phyloP scores from a whole-genome alignment of 2,888 invertebrate species.

The Cosmia trapezina region DNA sequence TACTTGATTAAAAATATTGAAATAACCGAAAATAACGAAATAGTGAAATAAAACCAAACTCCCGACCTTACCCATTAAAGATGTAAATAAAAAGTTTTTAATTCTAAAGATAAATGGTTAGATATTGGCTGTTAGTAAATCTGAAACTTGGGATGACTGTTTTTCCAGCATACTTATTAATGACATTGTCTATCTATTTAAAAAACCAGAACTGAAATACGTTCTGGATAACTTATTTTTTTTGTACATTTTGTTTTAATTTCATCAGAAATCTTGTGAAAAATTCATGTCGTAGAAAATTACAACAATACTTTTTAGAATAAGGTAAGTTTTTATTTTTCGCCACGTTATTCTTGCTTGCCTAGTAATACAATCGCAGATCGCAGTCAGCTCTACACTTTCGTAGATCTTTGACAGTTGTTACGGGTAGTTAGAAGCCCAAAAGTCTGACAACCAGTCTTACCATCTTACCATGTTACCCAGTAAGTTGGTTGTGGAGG shows the following conservation, averaged over 20 bases:
- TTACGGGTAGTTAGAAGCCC: no score
- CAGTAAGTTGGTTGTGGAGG: no score
- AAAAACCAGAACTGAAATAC: slow-evolving; percentile 1
- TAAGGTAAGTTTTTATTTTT: slow-evolving; percentile 4
- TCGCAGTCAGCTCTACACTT: neutral
- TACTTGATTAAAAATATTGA: no score
- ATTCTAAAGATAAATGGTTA: neutral
- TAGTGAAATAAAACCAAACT: no score
- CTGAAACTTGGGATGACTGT: neutral
- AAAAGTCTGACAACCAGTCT: no score
- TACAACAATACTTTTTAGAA: slow-evolving; percentile 1
- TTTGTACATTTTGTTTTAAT: slow-evolving; percentile 1
- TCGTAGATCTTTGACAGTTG: no score
- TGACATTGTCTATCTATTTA: neutral
- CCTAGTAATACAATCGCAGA: neutral
- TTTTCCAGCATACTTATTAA: neutral
- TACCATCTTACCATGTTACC: no score
- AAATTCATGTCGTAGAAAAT: slow-evolving; percentile 4
- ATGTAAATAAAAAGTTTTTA: no score
- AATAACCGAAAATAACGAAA: no score
- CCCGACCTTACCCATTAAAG: no score
- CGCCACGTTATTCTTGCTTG: neutral
- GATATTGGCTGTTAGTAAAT: slow-evolving; percentile 21
- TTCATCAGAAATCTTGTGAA: neutral
- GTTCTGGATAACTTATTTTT: slow-evolving; percentile 1